Evolutionary conservation across 2,797 vertebrate species (phyloP).

Genomic region (Chlorospingus semifuscus): DNA sequence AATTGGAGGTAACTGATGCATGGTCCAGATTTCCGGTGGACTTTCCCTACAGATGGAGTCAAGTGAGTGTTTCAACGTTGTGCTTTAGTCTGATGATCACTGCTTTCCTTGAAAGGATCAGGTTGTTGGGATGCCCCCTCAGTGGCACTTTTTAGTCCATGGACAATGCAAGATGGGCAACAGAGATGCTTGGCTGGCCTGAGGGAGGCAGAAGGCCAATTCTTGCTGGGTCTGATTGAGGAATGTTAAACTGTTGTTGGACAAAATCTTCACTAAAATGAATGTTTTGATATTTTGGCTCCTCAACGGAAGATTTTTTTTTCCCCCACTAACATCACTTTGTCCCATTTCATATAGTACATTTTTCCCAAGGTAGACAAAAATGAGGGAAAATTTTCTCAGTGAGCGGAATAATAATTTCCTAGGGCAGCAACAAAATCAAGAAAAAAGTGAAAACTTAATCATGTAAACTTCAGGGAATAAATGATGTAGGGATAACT

Average conservation of each 20-base stretch:
- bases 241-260: rapidly evolving
- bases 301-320: not conserved
- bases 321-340: not conserved
- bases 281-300: not conserved
- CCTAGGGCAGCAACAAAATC: not conserved
- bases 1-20: not conserved
- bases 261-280: not conserved
- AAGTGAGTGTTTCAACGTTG: rapidly evolving
- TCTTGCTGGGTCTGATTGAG: not conserved
- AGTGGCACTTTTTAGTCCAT: not conserved
- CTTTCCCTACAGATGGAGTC: not conserved
- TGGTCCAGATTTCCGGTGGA: not conserved
- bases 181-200: not conserved
- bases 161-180: not conserved
- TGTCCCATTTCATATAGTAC: not conserved
- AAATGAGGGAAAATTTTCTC: not conserved
- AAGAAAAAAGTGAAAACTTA: not conserved
- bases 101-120: not conserved
- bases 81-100: not conserved
- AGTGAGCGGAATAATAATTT: not conserved
- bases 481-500: not conserved
- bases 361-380: not conserved
- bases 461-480: not conserved
- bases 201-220: not conserved
- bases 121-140: not conserved